These are phyloP conservation scores for Leucophenga montana DNA, from an alignment of 2,888 invertebrate genomes.

Conservation along the genomic window DNA sequence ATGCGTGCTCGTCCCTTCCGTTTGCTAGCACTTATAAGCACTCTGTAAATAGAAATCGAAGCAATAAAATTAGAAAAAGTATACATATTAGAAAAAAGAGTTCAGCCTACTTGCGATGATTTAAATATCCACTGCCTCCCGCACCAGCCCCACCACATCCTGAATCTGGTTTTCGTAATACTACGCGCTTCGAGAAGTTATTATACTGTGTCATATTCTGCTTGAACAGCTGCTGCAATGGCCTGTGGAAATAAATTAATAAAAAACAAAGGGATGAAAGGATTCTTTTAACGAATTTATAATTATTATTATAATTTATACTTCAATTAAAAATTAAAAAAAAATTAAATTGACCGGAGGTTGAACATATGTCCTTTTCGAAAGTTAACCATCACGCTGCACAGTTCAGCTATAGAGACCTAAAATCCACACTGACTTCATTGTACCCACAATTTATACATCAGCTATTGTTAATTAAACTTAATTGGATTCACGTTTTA, in stretches of 20 bases:
- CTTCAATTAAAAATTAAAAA: no score
- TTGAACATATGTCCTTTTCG: no score
- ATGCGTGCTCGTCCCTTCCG: slow-evolving; percentile 72
- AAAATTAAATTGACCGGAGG: no score
- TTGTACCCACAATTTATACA: no score
- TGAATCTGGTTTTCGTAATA: slow-evolving; percentile 45
- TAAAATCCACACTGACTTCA: no score
- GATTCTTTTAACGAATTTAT: no score
- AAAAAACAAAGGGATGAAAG: no score
- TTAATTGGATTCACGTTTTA: no score
- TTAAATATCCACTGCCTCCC: slow-evolving; percentile 47
- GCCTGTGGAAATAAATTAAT: slow-evolving; percentile 51
- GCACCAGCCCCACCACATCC: slow-evolving; percentile 5
- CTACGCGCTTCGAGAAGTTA: slow-evolving; percentile 67
- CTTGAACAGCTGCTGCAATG: slow-evolving; percentile 70
- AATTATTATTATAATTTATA: no score
- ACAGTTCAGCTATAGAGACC: no score
- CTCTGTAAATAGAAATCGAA: slow-evolving; percentile 41
- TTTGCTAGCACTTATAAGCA: slow-evolving; percentile 57
- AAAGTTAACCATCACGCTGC: no score
- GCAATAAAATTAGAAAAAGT: slow-evolving; percentile 35
- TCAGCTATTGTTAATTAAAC: no score
- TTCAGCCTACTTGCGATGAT: slow-evolving; percentile 65
- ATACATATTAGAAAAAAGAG: not conserved
- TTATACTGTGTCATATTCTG: slow-evolving; percentile 72